These are phyloP conservation scores for Xenops minutus DNA, from an alignment of 2,797 vertebrate species.

Conservation along the genomic window DNA sequence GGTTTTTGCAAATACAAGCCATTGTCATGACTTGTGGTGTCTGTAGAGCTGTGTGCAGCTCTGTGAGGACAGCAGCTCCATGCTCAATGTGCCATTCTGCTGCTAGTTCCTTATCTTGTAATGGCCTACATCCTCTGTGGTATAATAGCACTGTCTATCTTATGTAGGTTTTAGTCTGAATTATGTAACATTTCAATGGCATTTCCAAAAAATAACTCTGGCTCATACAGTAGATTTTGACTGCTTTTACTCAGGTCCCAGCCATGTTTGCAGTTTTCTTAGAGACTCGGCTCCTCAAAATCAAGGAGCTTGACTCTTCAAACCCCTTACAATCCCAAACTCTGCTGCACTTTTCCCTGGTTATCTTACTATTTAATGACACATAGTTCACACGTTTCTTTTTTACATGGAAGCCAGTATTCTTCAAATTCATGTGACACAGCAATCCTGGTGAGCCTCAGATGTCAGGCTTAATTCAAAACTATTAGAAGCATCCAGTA, in stretches of 20 bases:
- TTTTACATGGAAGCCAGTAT: not conserved
- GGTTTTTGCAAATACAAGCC: not conserved
- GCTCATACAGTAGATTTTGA: not conserved
- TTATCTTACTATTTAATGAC: not conserved
- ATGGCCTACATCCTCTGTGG: not conserved
- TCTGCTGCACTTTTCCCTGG: not conserved
- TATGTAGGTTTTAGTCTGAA: not conserved
- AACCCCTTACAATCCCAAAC: not conserved
- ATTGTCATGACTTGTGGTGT: not conserved
- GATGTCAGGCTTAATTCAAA: constrained; percentile 2
- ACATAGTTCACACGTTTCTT: not conserved
- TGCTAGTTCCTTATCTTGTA: not conserved
- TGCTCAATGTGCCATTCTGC: not conserved
- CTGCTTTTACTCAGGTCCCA: not conserved
- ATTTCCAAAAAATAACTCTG: not conserved
- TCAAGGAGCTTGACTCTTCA: not conserved
- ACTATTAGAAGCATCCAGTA: not conserved
- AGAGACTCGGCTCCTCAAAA: not conserved
- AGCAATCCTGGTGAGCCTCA: not conserved
- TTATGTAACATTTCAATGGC: not conserved
- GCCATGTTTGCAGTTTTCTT: not conserved
- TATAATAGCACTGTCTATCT: not conserved
- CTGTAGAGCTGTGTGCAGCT: not conserved
- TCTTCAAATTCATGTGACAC: not conserved
- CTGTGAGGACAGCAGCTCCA: not conserved